phyloP scores from a whole-genome alignment of 1,140 invertebrate genomes.

The Drosophila biarmipes region DNA sequence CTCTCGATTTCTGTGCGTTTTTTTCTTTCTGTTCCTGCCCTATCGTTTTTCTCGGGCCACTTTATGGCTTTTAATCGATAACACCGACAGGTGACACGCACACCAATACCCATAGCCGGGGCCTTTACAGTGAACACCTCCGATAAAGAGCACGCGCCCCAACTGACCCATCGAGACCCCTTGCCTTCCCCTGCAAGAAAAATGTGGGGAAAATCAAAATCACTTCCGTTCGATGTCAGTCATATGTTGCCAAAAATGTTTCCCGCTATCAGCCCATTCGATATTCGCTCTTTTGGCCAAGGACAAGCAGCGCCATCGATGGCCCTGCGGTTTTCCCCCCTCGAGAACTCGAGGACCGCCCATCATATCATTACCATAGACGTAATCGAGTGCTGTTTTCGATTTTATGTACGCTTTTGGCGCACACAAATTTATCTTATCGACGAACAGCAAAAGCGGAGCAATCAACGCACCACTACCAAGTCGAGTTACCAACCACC shows the following conservation, averaged over 20 bases:
- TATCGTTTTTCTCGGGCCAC: constrained; percentile 45
- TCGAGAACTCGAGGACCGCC: neutral
- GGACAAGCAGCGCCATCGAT: constrained; percentile 15
- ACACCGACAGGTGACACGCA: constrained; percentile 44
- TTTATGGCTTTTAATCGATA: constrained; percentile 75
- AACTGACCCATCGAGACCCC: constrained; percentile 16
- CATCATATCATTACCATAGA: constrained; percentile 70
- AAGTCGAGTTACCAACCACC: constrained; percentile 7
- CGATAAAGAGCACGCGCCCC: constrained; percentile 53
- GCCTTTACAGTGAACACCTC: constrained; percentile 50
- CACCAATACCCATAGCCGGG: constrained; percentile 25
- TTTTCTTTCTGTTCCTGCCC: constrained; percentile 18
- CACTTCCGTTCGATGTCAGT: constrained; percentile 70
- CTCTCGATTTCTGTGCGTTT: constrained; percentile 19
- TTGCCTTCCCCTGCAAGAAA: constrained; percentile 1
- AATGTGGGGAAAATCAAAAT: constrained; percentile 16
- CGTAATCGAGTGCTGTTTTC: constrained; percentile 71
- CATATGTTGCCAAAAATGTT: constrained; percentile 11
- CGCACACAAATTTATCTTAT: constrained; percentile 71
- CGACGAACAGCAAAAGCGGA: constrained; percentile 55
- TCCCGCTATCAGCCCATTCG: constrained; percentile 8
- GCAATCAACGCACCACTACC: constrained; percentile 48
- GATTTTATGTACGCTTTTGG: constrained; percentile 61
- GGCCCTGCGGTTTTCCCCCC: constrained; percentile 2
- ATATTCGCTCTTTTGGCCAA: constrained; percentile 27